These are phyloP conservation scores for Meandrusa payeni DNA, from an alignment of 2,888 invertebrate species.

Conservation along the genomic window DNA sequence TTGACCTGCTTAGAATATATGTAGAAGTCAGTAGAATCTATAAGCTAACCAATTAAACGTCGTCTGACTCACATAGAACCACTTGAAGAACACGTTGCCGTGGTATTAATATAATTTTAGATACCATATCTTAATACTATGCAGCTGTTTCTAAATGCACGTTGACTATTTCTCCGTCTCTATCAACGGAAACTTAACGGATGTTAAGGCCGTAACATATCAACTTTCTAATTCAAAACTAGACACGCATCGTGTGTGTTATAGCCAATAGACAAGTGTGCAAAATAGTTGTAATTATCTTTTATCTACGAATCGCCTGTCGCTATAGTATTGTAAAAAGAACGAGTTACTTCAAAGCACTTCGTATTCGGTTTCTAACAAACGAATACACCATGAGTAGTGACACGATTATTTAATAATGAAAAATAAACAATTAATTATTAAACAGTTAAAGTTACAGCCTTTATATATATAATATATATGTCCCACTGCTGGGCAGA, in stretches of 20 bases:
- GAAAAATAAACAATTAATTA: no score
- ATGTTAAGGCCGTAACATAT: slow-evolving; percentile 25
- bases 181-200: slow-evolving; percentile 22
- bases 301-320: slow-evolving; percentile 39
- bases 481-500: no score
- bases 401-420: no score
- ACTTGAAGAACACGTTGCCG: slow-evolving; percentile 24
- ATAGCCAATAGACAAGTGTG: slow-evolving; percentile 31
- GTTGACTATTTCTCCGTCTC: slow-evolving; percentile 8
- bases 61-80: slow-evolving; percentile 30
- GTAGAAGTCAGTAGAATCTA: slow-evolving; percentile 30
- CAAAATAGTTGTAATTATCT: slow-evolving; percentile 39
- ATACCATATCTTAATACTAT: slow-evolving; percentile 16
- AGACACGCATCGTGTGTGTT: slow-evolving; percentile 30
- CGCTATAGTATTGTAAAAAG: slow-evolving; percentile 20
- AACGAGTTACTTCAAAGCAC: not conserved
- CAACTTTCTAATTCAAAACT: slow-evolving; percentile 40
- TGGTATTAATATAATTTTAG: slow-evolving; percentile 20
- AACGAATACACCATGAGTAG: no score
- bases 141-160: slow-evolving; percentile 16
- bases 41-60: slow-evolving; percentile 39
- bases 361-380: not conserved
- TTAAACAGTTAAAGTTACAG: no score
- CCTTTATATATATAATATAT: no score
- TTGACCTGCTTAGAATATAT: slow-evolving; percentile 39